Evolutionary conservation across 2,797 vertebrate species (phyloP).

Genomic region (Balearica regulorum): DNA sequence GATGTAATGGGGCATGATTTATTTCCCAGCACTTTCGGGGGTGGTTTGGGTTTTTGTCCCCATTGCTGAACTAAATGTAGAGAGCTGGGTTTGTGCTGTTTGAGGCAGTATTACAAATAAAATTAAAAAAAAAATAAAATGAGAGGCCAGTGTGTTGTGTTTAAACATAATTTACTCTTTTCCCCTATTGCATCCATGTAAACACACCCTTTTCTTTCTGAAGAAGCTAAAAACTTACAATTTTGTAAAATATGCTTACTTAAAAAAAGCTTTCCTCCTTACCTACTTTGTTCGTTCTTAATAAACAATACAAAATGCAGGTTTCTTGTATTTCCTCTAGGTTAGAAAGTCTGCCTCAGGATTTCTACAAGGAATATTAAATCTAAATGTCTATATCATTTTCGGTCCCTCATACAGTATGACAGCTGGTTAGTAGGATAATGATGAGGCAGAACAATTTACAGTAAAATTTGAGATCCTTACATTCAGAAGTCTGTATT

Average conservation of each 20-base stretch:
- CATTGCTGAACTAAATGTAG: neutral
- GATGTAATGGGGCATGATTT: neutral
- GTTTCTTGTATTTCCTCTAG: neutral
- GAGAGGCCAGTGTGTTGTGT: accelerated
- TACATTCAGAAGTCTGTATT: neutral
- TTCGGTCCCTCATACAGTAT: neutral
- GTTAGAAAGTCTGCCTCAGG: neutral
- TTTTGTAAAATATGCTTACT: neutral
- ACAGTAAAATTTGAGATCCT: neutral
- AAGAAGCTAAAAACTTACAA: neutral
- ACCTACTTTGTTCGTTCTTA: neutral
- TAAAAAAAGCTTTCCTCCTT: neutral
- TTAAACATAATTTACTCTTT: neutral
- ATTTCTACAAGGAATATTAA: neutral
- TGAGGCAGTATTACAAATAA: neutral
- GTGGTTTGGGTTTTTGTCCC: neutral
- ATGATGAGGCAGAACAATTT: neutral
- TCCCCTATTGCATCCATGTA: too few relatives aligned
- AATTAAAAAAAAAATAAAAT: neutral
- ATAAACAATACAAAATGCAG: neutral
- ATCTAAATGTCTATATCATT: accelerated
- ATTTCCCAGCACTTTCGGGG: neutral
- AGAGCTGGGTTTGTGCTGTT: neutral
- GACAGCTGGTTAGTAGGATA: neutral
- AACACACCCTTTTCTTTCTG: neutral